phyloP scores from a whole-genome alignment of 2,797 vertebrate genomes.

The Selene dorsalis region DNA sequence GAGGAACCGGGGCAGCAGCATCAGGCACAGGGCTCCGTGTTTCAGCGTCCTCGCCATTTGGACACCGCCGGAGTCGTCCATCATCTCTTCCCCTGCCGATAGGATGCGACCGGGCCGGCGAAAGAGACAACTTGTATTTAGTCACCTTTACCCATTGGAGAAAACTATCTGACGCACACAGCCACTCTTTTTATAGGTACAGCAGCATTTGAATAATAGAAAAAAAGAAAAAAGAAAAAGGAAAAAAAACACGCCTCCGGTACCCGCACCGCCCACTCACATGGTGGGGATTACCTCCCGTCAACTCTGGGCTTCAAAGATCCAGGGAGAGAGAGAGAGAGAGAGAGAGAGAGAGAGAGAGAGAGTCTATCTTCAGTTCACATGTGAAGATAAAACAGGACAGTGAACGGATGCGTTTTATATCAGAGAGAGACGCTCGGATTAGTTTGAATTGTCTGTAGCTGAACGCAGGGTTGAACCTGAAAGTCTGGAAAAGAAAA shows the following conservation, averaged over 20 bases:
- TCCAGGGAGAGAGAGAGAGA: conserved; percentile 42
- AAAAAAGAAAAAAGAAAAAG: conserved; percentile 62
- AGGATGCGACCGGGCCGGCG: conserved; percentile 66
- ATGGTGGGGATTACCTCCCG: conserved; percentile 94
- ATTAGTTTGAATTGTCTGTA: conserved; percentile 24
- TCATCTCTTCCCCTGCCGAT: conserved; percentile 73
- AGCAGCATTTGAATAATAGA: conserved; percentile 90
- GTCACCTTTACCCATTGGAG: conserved; percentile 77
- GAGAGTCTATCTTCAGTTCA: conserved; percentile 14
- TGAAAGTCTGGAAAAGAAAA: conserved; percentile 25
- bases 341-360: conserved; percentile 20
- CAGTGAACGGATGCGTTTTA: neutral
- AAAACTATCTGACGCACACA: conserved; percentile 81
- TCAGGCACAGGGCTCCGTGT: conserved; percentile 91
- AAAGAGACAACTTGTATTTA: conserved; percentile 59
- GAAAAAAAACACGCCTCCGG: conserved; percentile 91
- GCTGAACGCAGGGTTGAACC: conserved; percentile 19
- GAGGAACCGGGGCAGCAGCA: conserved; percentile 96
- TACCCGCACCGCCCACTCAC: conserved; percentile 93
- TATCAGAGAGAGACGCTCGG: neutral
- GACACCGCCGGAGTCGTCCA: conserved; percentile 91
- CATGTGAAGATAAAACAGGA: conserved; percentile 20
- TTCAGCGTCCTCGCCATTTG: conserved; percentile 90
- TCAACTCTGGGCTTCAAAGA: conserved; percentile 78
- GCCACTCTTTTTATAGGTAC: conserved; percentile 92